Evolutionary conservation across 2,888 invertebrate genomes (phyloP).

Genomic region (Drosophila koepferae): DNA sequence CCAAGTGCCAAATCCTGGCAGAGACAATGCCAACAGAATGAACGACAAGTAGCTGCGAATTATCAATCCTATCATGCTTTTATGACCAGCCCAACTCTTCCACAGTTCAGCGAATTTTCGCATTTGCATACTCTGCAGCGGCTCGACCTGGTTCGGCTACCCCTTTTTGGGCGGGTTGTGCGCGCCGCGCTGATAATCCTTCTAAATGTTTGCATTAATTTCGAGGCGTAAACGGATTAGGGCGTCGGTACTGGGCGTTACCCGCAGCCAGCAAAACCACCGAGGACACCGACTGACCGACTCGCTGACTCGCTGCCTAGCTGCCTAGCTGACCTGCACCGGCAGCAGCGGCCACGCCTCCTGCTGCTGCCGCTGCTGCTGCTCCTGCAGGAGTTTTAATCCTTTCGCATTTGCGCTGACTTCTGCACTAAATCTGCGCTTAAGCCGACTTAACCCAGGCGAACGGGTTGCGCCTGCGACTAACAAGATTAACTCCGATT

Average conservation of each 20-base stretch:
- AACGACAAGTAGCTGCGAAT: constrained; percentile 79
- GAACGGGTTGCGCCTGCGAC: constrained; percentile 51
- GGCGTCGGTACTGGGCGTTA: constrained; percentile 66
- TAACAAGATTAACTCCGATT: constrained; percentile 80
- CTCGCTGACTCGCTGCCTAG: constrained; percentile 2
- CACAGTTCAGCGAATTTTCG: constrained; percentile 34
- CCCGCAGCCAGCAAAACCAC: constrained; percentile 71
- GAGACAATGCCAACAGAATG: constrained; percentile 67
- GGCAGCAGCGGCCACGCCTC: constrained; percentile 31
- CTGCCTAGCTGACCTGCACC: constrained; percentile 36
- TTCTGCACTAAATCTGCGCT: constrained; percentile 60
- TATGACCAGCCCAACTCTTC: constrained; percentile 56
- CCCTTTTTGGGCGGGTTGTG: constrained; percentile 43
- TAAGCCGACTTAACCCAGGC: constrained; percentile 48
- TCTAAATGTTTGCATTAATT: constrained; percentile 81
- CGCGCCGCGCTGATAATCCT: constrained; percentile 70
- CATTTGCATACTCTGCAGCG: constrained; percentile 12
- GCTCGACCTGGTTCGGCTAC: constrained; percentile 18
- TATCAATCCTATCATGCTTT: constrained; percentile 82
- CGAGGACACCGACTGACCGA: constrained; percentile 38
- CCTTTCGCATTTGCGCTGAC: constrained; percentile 77
- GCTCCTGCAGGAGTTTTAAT: constrained; percentile 47
- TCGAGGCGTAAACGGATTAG: constrained; percentile 79
- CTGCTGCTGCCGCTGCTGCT: not conserved
- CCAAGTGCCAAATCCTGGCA: constrained; percentile 72